Percentiles rank a stretch among this genome's conserved stretches.
Evolutionary conservation across 2,888 invertebrate genomes (phyloP).

Genomic region (Philonicus albiceps): DNA sequence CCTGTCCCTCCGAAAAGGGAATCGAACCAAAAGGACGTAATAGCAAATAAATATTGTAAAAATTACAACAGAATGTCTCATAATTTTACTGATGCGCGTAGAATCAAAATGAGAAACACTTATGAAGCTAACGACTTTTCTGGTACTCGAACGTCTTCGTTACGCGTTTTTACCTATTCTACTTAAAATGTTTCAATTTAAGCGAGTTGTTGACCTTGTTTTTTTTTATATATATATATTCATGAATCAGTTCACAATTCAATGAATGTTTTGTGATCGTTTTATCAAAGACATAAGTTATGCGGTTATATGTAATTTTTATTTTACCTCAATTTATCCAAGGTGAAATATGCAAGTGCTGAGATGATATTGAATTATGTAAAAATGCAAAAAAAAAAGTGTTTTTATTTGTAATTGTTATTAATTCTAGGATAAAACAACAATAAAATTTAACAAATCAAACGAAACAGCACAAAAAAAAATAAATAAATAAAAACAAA

Average conservation of each 20-base stretch:
- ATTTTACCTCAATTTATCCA: neutral
- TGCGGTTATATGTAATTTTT: neutral
- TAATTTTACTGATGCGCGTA: neutral
- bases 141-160: neutral
- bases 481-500: no score
- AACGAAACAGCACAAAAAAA: constrained; percentile 18
- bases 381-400: neutral
- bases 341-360: neutral
- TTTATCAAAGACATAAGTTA: neutral
- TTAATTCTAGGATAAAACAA: neutral
- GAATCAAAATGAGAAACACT: neutral
- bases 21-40: neutral
- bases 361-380: neutral
- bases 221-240: no score
- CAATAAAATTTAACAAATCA: neutral
- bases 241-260: neutral
- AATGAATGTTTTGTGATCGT: neutral
- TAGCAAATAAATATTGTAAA: neutral
- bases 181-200: neutral
- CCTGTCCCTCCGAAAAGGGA: neutral
- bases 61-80: neutral
- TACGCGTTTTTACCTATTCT: neutral
- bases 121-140: neutral
- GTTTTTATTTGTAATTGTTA: constrained; percentile 20
- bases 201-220: neutral